Conservation (phyloP, 2,797 vertebrate species). For the Phrynocephalus vlangalii region DNA sequence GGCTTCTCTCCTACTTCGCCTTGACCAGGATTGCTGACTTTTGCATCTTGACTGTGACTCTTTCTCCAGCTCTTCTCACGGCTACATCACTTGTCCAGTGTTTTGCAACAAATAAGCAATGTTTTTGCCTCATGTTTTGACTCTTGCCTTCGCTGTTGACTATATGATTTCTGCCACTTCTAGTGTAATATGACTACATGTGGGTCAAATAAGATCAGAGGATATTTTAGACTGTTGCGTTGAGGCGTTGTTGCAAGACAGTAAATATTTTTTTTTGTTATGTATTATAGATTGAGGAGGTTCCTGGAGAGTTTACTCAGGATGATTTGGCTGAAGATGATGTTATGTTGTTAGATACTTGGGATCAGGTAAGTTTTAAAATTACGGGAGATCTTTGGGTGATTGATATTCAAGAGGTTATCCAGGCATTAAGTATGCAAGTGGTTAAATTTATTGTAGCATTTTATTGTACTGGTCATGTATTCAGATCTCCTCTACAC, state of each 20-base stretch:
- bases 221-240: neutral
- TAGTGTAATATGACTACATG: neutral
- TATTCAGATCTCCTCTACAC: neutral
- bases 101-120: neutral
- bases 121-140: neutral
- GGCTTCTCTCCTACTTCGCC: neutral
- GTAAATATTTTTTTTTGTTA: neutral
- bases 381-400: neutral
- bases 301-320: conserved; percentile 92
- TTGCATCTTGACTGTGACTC: neutral
- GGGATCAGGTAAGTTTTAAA: conserved; percentile 86
- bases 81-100: neutral
- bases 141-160: neutral
- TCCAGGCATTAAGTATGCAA: neutral
- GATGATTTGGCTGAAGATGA: conserved; percentile 94
- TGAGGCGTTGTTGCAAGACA: neutral
- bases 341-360: conserved; percentile 90
- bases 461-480: neutral
- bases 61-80: neutral
- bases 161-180: neutral
- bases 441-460: neutral
- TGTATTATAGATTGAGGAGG: conserved; percentile 88
- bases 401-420: neutral
- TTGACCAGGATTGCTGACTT: neutral
- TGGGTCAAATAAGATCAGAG: neutral